A percentile compares a stretch with the other conserved stretches of the same genome.
Evolutionary conservation across 2,888 invertebrate genomes (phyloP).

Genomic region (Hemaris fuciformis): DNA sequence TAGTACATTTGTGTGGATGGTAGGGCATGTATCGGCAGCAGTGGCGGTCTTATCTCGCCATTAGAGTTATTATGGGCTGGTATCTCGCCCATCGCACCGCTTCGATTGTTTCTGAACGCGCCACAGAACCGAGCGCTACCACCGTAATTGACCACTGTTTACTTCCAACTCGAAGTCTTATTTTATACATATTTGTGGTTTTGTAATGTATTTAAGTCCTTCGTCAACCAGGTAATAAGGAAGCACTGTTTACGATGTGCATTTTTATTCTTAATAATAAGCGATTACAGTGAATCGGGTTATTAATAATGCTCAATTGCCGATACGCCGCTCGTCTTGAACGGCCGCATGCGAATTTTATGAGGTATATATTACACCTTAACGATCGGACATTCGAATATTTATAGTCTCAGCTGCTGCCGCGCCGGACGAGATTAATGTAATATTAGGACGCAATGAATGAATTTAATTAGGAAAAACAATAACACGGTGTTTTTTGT

Average conservation of each 20-base stretch:
- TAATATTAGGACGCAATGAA: not conserved
- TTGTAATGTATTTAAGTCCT: conserved; percentile 17
- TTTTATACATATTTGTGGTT: conserved; percentile 67
- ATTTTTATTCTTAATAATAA: conserved; percentile 31
- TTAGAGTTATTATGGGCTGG: conserved; percentile 78
- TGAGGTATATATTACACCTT: conserved; percentile 49
- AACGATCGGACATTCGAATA: conserved; percentile 37
- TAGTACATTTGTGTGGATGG: conserved; percentile 38
- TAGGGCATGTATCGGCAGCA: conserved; percentile 40
- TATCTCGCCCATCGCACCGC: conserved; percentile 79
- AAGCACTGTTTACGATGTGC: conserved; percentile 40
- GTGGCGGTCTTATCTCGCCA: conserved; percentile 77
- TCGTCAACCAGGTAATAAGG: conserved; percentile 34
- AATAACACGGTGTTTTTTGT: not conserved
- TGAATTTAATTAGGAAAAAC: conserved; percentile 2
- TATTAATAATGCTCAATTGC: conserved; percentile 30
- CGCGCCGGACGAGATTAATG: conserved; percentile 17
- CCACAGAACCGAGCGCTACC: conserved; percentile 69
- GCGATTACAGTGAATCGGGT: conserved; percentile 21
- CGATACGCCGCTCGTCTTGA: conserved; percentile 38
- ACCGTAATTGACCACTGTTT: conserved; percentile 80
- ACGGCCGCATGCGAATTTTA: conserved; percentile 42
- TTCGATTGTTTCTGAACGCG: conserved; percentile 79
- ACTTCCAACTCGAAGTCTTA: conserved; percentile 71
- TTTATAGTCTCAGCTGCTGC: conserved; percentile 51